Evolutionary conservation across 2,797 vertebrate genomes (phyloP), one percentile per base, ranked within the genome.

Genomic region (Dendrocincla fuliginosa): DNA sequence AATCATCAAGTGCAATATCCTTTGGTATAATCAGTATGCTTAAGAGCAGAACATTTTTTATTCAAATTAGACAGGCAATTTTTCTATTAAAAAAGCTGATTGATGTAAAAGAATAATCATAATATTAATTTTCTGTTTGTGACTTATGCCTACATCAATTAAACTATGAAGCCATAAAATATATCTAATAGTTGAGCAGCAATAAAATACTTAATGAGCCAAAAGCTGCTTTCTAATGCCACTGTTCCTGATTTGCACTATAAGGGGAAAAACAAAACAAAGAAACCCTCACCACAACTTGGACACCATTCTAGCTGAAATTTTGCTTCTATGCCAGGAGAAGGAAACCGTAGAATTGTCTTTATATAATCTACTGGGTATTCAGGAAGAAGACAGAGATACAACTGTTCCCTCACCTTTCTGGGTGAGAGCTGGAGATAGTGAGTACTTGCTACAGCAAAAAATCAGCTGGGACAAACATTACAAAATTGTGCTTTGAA

Each of bases 101-200:
- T 91, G 81, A 56, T 73, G 55, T 67, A 81, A 60, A 90, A 87
- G 19, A 28, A 53, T 71, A 90, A 90, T 89, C 60, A 95, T 89
- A 95, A 91, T 74, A 87, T 52, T 89, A 4, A 53, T 94, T 91
- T 95, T 42, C 59, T 90, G 30, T 60, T 94, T 90, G 44, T 17
- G 91, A 60, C 37, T 84, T 50, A 60, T 56, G 64, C 46, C 50
- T 33, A 50, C 50, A 88, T 69, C 65, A 86, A 35, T 90, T 90
- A 86, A 93, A 93, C 19, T 42, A 84, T 8, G 73, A 88, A 92
- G 47, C 28, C 49, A 79, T 82, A 88, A 93, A 79, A 75, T 30
- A 75, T 1, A 3, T 41, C 55, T 81, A 81, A 69, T 37, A 59
- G 50, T 64, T 96, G 79, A 88, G 27, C 44, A 59, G 44, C 55